These are phyloP conservation scores for Egretta garzetta DNA, from an alignment of 2,113 vertebrate genomes.

Conservation along the genomic window DNA sequence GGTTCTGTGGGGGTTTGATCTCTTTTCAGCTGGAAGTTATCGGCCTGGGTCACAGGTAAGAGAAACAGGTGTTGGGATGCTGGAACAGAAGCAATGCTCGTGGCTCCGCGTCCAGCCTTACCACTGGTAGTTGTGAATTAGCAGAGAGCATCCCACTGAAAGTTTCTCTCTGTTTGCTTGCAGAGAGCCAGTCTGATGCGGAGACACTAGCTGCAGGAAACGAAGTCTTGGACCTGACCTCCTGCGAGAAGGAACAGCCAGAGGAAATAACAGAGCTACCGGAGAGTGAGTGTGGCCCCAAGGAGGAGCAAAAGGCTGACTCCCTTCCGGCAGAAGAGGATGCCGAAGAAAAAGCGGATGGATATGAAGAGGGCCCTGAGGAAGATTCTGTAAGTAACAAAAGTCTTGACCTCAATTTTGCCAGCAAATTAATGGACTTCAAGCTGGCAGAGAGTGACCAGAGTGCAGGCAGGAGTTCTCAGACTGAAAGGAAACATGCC, in stretches of 20 bases:
- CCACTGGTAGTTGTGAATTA: background rate
- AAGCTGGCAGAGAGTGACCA: conserved; percentile 81
- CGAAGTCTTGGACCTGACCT: conserved; percentile 82
- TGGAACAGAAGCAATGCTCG: background rate
- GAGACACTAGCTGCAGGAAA: conserved; percentile 69
- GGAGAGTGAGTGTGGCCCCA: background rate
- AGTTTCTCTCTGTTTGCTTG: conserved; percentile 57
- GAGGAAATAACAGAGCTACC: conserved; percentile 33
- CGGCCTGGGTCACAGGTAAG: background rate
- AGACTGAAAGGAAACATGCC: conserved; percentile 83
- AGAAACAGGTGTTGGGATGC: background rate
- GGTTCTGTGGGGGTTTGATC: background rate
- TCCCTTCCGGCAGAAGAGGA: conserved; percentile 44
- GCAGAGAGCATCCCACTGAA: background rate
- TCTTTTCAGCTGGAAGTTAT: background rate
- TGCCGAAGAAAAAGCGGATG: conserved; percentile 44
- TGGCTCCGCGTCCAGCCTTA: background rate
- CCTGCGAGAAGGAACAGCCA: conserved; percentile 34
- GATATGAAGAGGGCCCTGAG: conserved; percentile 68
- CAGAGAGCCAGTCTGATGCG: conserved; percentile 87
- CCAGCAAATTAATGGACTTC: conserved; percentile 94
- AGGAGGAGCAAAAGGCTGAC: conserved; percentile 37
- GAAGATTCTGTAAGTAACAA: conserved; percentile 93
- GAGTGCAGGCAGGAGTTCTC: conserved; percentile 45
- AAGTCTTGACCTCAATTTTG: conserved; percentile 94